These are phyloP conservation scores for Idaea straminata DNA, from an alignment of 2,888 invertebrate species.

Conservation along the genomic window DNA sequence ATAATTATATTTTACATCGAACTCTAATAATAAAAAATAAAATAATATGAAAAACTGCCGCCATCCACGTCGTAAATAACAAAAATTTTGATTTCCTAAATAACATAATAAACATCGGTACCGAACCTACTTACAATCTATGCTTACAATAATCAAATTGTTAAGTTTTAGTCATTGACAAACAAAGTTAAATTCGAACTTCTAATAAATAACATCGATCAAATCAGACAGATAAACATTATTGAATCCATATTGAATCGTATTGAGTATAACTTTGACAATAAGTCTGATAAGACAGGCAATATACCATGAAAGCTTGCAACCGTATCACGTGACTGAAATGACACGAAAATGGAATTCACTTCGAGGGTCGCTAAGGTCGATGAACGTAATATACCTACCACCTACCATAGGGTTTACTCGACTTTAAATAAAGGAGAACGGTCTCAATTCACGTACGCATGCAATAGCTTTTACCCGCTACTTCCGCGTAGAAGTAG, in stretches of 20 bases:
- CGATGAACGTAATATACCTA: constrained; percentile 23
- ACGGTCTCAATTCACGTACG: too few relatives aligned
- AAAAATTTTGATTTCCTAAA: too few relatives aligned
- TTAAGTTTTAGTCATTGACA: neutral
- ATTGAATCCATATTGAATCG: neutral
- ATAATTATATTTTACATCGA: too few relatives aligned
- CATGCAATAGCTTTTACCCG: too few relatives aligned
- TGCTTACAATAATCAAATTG: too few relatives aligned
- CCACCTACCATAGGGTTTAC: neutral
- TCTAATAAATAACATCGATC: neutral
- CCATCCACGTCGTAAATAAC: too few relatives aligned
- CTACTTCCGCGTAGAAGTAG: too few relatives aligned
- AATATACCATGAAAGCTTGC: constrained; percentile 12
- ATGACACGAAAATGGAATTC: constrained; percentile 37
- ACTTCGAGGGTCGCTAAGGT: constrained; percentile 29
- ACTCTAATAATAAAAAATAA: too few relatives aligned
- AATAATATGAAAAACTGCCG: too few relatives aligned
- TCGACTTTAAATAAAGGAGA: too few relatives aligned
- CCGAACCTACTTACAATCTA: too few relatives aligned
- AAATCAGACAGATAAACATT: neutral
- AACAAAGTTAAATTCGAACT: neutral
- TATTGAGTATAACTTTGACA: constrained; percentile 7
- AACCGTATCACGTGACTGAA: constrained; percentile 40
- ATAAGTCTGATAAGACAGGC: constrained; percentile 15
- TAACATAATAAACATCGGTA: too few relatives aligned